phyloP scores from a whole-genome alignment of 2,888 invertebrate species.

The Andrena flavipes region DNA sequence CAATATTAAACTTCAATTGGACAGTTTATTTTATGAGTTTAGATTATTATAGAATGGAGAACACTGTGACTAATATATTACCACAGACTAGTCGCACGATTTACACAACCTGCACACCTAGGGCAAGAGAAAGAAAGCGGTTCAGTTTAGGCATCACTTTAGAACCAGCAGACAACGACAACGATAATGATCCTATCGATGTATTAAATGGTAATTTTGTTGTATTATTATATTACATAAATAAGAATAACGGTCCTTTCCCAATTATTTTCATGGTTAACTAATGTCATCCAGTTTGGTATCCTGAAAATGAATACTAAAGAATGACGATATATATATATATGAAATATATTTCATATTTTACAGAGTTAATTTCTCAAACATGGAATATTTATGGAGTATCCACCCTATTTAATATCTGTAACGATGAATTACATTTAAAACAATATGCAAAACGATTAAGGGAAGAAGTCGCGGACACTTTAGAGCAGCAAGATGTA shows the following conservation, averaged over 20 bases:
- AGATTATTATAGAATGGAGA: slow-evolving; percentile 33
- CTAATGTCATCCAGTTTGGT: neutral
- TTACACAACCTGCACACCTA: slow-evolving; percentile 29
- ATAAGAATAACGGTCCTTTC: neutral
- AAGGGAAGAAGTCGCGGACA: slow-evolving; percentile 78
- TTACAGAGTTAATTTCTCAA: slow-evolving; percentile 77
- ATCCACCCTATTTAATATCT: slow-evolving; percentile 80
- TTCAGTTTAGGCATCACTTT: slow-evolving; percentile 37
- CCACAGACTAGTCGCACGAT: slow-evolving; percentile 16
- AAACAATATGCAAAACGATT: slow-evolving; percentile 81
- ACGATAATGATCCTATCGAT: neutral
- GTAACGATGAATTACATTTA: slow-evolving; percentile 74
- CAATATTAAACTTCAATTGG: neutral
- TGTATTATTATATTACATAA: neutral
- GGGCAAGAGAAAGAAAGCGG: slow-evolving; percentile 32
- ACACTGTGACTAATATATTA: neutral
- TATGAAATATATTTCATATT: slow-evolving; percentile 3
- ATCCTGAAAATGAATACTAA: neutral
- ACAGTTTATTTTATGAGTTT: neutral
- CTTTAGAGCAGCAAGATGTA: slow-evolving; percentile 76
- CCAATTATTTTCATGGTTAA: neutral
- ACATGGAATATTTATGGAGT: slow-evolving; percentile 82
- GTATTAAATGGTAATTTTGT: slow-evolving; percentile 37
- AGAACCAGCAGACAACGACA: neutral
- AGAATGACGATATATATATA: neutral